These are phyloP conservation scores for Pseudocheirus occidentalis DNA, from an alignment of 2,797 vertebrate genomes.

Conservation along the genomic window DNA sequence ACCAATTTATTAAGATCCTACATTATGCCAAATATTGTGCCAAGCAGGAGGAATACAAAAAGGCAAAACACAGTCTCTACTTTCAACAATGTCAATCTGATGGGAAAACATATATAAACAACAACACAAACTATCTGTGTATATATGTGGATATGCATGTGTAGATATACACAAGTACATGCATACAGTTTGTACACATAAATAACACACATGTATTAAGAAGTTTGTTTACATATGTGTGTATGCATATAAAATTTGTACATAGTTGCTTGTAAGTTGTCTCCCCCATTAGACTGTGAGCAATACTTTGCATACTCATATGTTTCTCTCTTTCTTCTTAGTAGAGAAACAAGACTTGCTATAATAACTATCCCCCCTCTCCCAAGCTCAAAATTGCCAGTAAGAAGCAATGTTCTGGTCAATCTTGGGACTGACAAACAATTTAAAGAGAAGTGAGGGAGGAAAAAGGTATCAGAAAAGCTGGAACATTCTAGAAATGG, in stretches of 20 bases:
- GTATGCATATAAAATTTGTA: neutral
- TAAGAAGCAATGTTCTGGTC: conserved; percentile 70
- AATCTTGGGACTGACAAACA: conserved; percentile 52
- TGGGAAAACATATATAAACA: neutral
- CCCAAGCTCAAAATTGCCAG: conserved; percentile 78
- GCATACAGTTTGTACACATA: too few species aligned
- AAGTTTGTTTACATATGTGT: too few species aligned
- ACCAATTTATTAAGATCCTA: neutral
- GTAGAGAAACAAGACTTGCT: conserved; percentile 78
- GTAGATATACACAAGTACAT: too few species aligned
- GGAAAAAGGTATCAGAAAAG: conserved; percentile 68
- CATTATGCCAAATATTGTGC: neutral
- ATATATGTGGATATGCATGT: too few species aligned
- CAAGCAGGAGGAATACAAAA: neutral
- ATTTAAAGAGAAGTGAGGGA: neutral
- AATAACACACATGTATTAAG: too few species aligned
- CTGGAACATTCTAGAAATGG: conserved; percentile 69
- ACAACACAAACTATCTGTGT: too few species aligned
- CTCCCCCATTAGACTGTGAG: neutral
- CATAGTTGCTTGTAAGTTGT: neutral
- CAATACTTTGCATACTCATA: conserved; percentile 78
- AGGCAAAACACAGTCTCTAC: neutral
- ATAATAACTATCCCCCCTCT: conserved; percentile 76
- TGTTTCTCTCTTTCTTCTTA: conserved; percentile 77
- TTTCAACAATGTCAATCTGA: neutral